Evolutionary conservation across 1,140 invertebrate species (phyloP), one percentile per base, ranked within the genome.

Genomic region (Philopotamus ludificatus): DNA sequence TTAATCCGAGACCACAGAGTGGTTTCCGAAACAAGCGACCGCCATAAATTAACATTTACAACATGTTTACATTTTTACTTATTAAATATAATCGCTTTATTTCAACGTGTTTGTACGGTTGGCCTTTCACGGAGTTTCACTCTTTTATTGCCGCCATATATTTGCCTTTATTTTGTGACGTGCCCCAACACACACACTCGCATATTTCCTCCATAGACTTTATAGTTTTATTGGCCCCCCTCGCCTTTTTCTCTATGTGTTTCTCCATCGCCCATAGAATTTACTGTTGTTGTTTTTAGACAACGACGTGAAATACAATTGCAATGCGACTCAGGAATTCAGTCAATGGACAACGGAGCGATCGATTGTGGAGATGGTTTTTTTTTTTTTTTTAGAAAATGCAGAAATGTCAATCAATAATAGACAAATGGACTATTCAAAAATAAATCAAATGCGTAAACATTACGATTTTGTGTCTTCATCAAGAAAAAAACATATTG

Each of bases 51-150:
- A 69, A 55, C 63, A 69, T 70, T 70, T 66, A 70, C 68, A 64
- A 62, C 60, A 63, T 70, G 68, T 70, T 70, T 70, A 70, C 68
- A 70, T 66, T 70, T 70, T 70, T 70, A 70, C 68, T 70, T 70
- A 70, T 70, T 70, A 66, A 70, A 70, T 70, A 70, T 70, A 70
- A 70, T 70, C 64, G 68, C 65, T 64, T 70, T 70, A 70, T 66
- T 70, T 66, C 26, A 70, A 58, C 44, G 60, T 66, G 68, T 70
- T 70, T 69, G 63, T 65, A 65, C 39, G 68, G 60, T 57, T 42
- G 20, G 53, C 54, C 68, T 70, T 70, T 70, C 63, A 62, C 63
- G 49, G 26, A 55, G 54, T 63, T 59, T 66, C 64, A 66, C 23
- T 54, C 41, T 12, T 70, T 66, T 66, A 66, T 61, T 54, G 65